Conservation (phyloP, 2,113 vertebrate genomes). For the Xenopus laevis region DNA sequence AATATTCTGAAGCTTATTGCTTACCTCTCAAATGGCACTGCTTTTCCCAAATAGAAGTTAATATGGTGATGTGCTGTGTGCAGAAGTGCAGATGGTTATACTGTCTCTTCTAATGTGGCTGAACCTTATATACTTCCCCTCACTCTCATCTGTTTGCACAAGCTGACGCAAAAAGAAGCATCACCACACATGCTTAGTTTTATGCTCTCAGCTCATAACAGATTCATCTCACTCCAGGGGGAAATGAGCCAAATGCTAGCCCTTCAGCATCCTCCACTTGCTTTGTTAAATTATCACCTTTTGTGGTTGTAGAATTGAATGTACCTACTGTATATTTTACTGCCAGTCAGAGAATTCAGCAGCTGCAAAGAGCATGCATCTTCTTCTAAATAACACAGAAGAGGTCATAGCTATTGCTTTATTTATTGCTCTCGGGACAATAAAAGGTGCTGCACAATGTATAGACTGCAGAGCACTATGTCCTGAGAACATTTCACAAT, state of each 20-base stretch:
- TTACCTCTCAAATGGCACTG: conserved; percentile 48
- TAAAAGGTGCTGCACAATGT: no score
- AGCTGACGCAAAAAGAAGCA: conserved; percentile 61
- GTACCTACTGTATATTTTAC: no score
- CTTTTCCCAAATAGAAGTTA: conserved; percentile 12
- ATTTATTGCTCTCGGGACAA: no score
- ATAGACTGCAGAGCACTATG: no score
- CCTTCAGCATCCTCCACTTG: conserved; percentile 33
- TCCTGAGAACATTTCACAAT: no score
- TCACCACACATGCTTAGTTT: conserved; percentile 44
- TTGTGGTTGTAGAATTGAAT: no score
- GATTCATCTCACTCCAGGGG: conserved; percentile 45
- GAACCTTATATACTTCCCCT: conserved; percentile 64
- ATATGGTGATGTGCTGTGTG: conserved; percentile 13
- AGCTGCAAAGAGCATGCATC: no score
- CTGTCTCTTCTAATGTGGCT: conserved; percentile 18
- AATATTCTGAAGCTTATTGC: neutral
- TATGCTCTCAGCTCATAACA: conserved; percentile 35
- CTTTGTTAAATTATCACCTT: neutral
- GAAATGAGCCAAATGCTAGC: conserved; percentile 51
- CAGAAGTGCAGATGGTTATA: conserved; percentile 43
- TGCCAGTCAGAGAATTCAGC: no score
- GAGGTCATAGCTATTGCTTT: no score
- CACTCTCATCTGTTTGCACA: conserved; percentile 52
- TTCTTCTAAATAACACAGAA: no score